Conservation (phyloP, 2,888 invertebrate species). For the Cheilosia pagana region DNA sequence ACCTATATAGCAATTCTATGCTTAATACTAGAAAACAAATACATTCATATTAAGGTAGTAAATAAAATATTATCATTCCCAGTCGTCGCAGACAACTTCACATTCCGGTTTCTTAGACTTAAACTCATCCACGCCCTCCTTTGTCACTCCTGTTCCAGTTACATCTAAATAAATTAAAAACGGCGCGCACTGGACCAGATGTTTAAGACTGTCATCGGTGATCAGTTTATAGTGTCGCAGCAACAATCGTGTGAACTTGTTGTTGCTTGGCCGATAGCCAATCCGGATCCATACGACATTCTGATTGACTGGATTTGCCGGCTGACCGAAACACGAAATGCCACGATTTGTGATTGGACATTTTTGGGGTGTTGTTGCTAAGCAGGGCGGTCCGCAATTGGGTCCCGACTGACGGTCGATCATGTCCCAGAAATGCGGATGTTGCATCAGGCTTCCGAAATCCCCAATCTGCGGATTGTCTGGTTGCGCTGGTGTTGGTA, state of each 20-base stretch:
- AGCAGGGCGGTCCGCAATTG: constrained; percentile 25
- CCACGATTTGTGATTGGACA: constrained; percentile 81
- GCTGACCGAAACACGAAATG: constrained; percentile 82
- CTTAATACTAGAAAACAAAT: no score
- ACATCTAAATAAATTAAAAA: constrained; percentile 87
- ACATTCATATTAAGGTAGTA: no score
- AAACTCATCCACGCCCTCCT: constrained; percentile 86
- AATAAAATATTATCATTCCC: constrained; percentile 14
- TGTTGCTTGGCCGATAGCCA: constrained; percentile 82
- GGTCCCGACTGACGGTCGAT: constrained; percentile 76
- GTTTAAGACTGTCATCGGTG: constrained; percentile 86
- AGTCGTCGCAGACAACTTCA: constrained; percentile 82
- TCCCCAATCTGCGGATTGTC: constrained; percentile 68
- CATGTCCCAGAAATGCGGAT: constrained; percentile 82
- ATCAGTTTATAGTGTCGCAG: constrained; percentile 86
- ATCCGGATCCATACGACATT: constrained; percentile 82
- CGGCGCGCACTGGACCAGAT: constrained; percentile 86
- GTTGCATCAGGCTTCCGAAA: constrained; percentile 79
- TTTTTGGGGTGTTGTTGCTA: constrained; percentile 33
- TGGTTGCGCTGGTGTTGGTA: constrained; percentile 9
- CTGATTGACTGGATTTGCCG: constrained; percentile 80
- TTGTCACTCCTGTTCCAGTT: constrained; percentile 87
- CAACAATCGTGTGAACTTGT: constrained; percentile 84
- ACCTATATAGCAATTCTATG: neutral
- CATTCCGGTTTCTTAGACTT: constrained; percentile 86